phyloP scores from a whole-genome alignment of 2,113 vertebrate genomes.

The Phocoena sinus region DNA sequence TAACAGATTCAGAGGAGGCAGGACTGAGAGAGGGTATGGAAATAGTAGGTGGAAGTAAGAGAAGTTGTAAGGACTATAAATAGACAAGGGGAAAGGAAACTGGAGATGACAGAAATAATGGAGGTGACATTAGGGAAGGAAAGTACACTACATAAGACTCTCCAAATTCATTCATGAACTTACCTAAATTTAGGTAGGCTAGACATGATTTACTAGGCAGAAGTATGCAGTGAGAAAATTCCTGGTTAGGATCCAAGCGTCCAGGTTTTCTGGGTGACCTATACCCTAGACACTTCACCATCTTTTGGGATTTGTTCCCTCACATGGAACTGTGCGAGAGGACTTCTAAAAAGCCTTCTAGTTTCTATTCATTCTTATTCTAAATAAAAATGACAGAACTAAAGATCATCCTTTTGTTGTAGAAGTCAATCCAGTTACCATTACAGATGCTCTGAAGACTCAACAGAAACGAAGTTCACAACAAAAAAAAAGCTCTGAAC shows the following conservation, averaged over 20 bases:
- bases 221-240: background rate
- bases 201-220: background rate
- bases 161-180: background rate
- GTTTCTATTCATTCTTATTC: background rate
- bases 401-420: background rate
- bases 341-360: background rate
- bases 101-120: background rate
- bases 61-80: background rate
- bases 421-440: background rate
- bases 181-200: background rate
- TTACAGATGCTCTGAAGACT: background rate
- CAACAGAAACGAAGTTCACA: background rate
- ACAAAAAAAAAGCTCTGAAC: background rate
- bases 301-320: background rate
- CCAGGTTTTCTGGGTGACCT: background rate
- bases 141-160: background rate
- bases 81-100: background rate
- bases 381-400: conserved; percentile 12
- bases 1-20: background rate
- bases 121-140: background rate
- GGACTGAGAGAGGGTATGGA: background rate
- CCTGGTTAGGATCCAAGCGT: background rate
- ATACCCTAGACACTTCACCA: background rate
- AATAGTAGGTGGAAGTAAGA: background rate
- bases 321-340: background rate